A percentile compares a stretch with the other conserved stretches of the same genome.
Conservation (phyloP, 2,113 vertebrate species). For the Notothenia coriiceps region DNA sequence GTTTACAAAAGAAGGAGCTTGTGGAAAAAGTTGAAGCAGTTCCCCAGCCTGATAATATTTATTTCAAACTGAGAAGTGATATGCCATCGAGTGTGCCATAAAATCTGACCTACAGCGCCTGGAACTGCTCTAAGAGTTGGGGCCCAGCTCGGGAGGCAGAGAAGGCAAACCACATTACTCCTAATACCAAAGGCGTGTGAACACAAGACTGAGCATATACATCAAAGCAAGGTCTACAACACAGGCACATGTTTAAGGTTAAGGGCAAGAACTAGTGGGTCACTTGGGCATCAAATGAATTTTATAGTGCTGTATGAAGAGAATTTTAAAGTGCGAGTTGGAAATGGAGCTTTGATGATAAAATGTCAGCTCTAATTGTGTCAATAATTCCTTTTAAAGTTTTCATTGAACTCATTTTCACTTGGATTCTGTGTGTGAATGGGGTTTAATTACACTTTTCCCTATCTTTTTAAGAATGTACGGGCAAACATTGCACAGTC, state of each 20-base stretch:
- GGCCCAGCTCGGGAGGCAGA: background rate
- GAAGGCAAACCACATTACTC: slow-evolving; percentile 26
- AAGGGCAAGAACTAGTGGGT: slow-evolving; percentile 48
- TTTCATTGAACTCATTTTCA: slow-evolving; percentile 36
- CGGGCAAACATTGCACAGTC: background rate
- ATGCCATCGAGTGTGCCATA: background rate
- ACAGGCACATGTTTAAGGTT: slow-evolving; percentile 46
- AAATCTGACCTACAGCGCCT: slow-evolving; percentile 12
- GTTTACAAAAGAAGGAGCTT: background rate
- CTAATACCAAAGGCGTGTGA: slow-evolving; percentile 40
- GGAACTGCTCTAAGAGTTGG: slow-evolving; percentile 13
- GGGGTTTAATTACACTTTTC: slow-evolving; percentile 35
- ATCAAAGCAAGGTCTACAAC: slow-evolving; percentile 55
- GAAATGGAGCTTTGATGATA: slow-evolving; percentile 69
- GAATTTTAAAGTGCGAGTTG: slow-evolving; percentile 54
- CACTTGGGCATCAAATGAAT: slow-evolving; percentile 60
- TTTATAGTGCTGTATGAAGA: slow-evolving; percentile 35
- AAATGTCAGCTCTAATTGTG: slow-evolving; percentile 52
- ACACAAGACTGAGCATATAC: slow-evolving; percentile 21
- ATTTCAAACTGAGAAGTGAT: slow-evolving; percentile 29
- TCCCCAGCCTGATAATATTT: slow-evolving; percentile 23
- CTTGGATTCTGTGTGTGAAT: slow-evolving; percentile 3
- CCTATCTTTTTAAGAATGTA: slow-evolving; percentile 3
- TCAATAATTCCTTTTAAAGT: slow-evolving; percentile 66
- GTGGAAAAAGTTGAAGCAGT: background rate